Base-by-base conservation (phyloP, 2,888 invertebrate genomes). In the Perithous albicinctus region DNA sequence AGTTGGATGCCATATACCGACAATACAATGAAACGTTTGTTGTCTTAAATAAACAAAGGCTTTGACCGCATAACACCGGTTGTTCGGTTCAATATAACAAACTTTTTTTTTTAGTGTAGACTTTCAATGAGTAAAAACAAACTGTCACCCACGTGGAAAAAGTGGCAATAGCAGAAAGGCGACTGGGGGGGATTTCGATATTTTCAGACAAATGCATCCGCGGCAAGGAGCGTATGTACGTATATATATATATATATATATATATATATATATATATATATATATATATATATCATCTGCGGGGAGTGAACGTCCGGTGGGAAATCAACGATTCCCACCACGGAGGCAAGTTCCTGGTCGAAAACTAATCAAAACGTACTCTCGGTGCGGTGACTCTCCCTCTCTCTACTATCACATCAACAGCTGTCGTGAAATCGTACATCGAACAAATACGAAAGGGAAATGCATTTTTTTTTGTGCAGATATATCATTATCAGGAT, bases 301-400 rank as follows among this genome's bases (percentile, higher is more conserved):
- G 26, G 63, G 38, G 38, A 64, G 38, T 6, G 63, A 63, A 64
- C 51, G 51, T 41, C 79, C 73, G 54, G 43, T 75, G 79, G 79
- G 79, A 69, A 80, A 80, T 80, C 79, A 70, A 8, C 8, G 54
- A 75, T 35, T 73, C 54, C 78, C 63, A 54, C 63, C 20, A 23
- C 41, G 41, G 18, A 41, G 18, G n/a, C 70, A 69, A 80, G 70
- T 80, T 66, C 46, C 46, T 26, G 56, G 20, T 64, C 70, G 54
- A 70, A 80, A 80, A 70, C 48, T 76, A 76, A 80, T 80, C 59
- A 75, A 72, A 76, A 72, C 48, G 56, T 70, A 48, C 43, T 80
- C 64, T 66, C 61, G 38, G 46, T 35, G 10, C 41, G 63, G 35
- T 51, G 38, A 64, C 41, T 74, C 35, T 41, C 0, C 5, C 38